Base-by-base conservation (phyloP, 2,888 invertebrate species). In the Ommatoiulus sabulosus region DNA sequence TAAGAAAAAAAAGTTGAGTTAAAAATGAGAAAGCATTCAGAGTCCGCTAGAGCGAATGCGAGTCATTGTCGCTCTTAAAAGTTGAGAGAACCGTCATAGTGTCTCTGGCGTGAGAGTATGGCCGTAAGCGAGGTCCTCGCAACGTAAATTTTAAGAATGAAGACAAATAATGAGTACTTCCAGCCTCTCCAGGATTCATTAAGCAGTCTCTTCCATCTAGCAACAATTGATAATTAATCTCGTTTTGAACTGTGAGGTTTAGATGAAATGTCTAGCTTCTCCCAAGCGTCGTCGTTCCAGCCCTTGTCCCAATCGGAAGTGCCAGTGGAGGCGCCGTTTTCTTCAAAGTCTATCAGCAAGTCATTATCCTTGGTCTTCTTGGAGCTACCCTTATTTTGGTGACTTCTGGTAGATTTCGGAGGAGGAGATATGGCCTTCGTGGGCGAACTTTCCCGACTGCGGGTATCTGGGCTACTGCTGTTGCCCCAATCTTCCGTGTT, bases 301-400 rank as follows among this genome's bases (percentile, higher is more conserved):
- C 84, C 88, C 44, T 88, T 88, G 44, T 88, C 88, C 88, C 88
- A 88, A 8, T 88, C 88, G 24, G 84, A 44, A n/a, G 44, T 24
- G 44, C 46, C 46, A 17, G 48, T 46, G 24, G 88, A 80, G 17
- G 87, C 87, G 7, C 48, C 87, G 35, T 84, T 46, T 20, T 88
- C 88, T 44, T 46, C 88, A 46, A 88, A 84, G 46, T 88, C 88
- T 44, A 88, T 88, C 35, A 88, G 88, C 46, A 88, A n/a, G 24
- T 88, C 88, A 44, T 6, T 57, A 24, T 87, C 87, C 57, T 57
- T 87, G 43, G 48, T 57, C 48, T 46, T 52, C 87, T 46, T 87
- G 35, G 43, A 7, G 48, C 24, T 52, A 15, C 35, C 57, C 46
- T 57, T 87, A 24, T 52, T 87, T 72, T 72, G 72, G 24, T 72